These are phyloP conservation scores for Cotesia chilonis DNA, from an alignment of 1,140 invertebrate species.

Conservation along the genomic window DNA sequence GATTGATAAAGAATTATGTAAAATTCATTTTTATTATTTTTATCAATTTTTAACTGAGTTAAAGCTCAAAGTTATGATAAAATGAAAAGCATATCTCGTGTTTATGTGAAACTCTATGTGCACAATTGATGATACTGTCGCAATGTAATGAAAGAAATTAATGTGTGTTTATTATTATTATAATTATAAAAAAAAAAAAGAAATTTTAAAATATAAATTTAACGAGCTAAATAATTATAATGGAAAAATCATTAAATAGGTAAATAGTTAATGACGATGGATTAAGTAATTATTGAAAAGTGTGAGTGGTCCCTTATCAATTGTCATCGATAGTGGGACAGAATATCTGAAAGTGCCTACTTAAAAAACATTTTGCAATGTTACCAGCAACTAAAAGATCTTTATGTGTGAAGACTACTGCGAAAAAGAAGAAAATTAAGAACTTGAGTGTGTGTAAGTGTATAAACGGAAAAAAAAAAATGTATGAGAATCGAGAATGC, in stretches of 20 bases:
- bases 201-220: not conserved
- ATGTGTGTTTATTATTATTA: not conserved
- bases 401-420: conserved; percentile 4
- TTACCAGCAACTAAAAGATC: not conserved
- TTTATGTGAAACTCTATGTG: not conserved
- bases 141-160: not conserved
- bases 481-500: not conserved
- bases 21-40: not conserved
- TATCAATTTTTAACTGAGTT: not conserved
- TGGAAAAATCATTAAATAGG: not conserved
- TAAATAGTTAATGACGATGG: not conserved
- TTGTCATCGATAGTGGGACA: conserved; percentile 16
- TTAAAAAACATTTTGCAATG: conserved; percentile 23
- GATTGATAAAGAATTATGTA: not conserved
- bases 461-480: not conserved
- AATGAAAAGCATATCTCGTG: conserved; percentile 18
- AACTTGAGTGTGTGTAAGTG: no score
- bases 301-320: conserved; percentile 24
- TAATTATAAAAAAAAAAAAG: not conserved
- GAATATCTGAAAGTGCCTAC: conserved; percentile 39
- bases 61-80: conserved; percentile 12
- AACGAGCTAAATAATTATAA: not conserved
- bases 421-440: not conserved
- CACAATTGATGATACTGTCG: not conserved
- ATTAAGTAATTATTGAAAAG: conserved; percentile 11